These are phyloP conservation scores for Cephus runcator DNA, from an alignment of 2,888 invertebrate genomes.

Conservation along the genomic window DNA sequence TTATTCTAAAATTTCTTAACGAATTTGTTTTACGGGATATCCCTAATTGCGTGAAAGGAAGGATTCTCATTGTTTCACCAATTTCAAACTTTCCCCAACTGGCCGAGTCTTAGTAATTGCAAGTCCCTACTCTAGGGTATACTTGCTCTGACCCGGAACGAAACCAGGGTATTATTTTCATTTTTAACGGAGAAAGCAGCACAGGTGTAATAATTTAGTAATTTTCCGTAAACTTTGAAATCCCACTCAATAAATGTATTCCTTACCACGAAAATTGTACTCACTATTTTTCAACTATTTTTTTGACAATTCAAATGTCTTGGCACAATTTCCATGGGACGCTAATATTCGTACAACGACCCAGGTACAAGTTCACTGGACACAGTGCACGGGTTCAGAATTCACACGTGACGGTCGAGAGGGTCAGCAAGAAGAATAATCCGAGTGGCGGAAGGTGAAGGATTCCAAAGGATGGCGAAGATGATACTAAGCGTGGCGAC, in stretches of 20 bases:
- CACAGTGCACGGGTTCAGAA: neutral
- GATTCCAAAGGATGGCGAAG: constrained; percentile 45
- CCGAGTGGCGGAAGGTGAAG: neutral
- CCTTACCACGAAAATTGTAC: neutral
- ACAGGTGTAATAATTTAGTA: neutral
- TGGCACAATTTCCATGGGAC: neutral
- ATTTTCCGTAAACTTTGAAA: neutral
- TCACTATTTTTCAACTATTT: neutral
- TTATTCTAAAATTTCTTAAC: neutral
- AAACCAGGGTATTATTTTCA: neutral
- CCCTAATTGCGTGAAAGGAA: neutral
- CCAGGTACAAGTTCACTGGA: neutral
- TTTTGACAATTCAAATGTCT: neutral
- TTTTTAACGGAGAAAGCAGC: neutral
- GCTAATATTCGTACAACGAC: neutral
- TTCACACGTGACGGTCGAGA: neutral
- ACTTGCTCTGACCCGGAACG: neutral
- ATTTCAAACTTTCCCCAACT: neutral
- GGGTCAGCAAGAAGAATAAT: neutral
- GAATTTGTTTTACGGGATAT: neutral
- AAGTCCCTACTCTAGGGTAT: neutral
- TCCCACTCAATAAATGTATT: neutral
- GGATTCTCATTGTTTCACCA: neutral
- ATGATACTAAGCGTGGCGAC: constrained; percentile 55
- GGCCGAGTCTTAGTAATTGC: neutral